Base-by-base conservation (phyloP, 2,888 invertebrate species). In the Pammene fasciana region DNA sequence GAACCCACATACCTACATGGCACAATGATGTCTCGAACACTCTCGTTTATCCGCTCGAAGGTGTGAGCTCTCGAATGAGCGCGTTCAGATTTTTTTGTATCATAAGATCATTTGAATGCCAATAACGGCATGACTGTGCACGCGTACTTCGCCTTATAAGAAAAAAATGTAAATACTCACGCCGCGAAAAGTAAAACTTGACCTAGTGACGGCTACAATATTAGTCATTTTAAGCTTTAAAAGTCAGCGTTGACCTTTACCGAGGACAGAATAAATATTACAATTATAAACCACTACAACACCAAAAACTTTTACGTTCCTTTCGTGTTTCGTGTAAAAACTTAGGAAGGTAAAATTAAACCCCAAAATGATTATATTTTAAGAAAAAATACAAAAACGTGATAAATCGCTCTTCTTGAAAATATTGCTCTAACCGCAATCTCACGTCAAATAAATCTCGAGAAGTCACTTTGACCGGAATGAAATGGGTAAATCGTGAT, bases 101-200 rank as follows among this genome's bases (percentile, higher is more conserved):
- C 73, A 78, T 78, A 81, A 79, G 80, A 85, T 86, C 79, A 87
- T 87, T 87, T 86, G 84, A 87, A 87, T 88, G 83, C 82, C 84
- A 82, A 88, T 87, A 89, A 86, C 85, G 86, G 84, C 82, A 83
- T 84, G 79, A 80, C 75, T 77, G 72, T 81, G 83, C 84, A 79
- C 79, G 80, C 80, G 85, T 84, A 85, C 83, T 80, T 78, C 74
- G 79, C 84, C 83, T 79, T 86, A 86, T 85, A 81, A 82, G 84
- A 85, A 83, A 85, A 26, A 68, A 68, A 59, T 57, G 50, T 64
- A 87, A 86, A 75, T 83, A 86, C 85, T 86, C 84, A 87, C 86
- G 79, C 86, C 82, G 81, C 78, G 81, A 85, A 86, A 86, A 85
- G 79, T 82, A 86, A 87, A 87, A 83, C 83, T 82, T 84, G 82